phyloP scores from a whole-genome alignment of 2,797 vertebrate species.

The Remorina albescens region DNA sequence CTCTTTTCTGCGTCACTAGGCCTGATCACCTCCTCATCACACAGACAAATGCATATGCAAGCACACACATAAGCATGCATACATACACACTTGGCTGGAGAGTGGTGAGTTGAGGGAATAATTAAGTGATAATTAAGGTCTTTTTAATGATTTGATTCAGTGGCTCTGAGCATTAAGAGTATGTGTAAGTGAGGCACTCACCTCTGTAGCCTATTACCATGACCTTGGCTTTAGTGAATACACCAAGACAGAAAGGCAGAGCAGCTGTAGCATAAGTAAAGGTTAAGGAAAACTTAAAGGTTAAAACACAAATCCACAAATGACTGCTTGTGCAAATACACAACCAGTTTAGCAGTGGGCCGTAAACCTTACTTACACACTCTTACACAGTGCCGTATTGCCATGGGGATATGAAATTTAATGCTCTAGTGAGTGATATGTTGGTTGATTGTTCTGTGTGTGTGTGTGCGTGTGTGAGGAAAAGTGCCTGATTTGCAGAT shows the following conservation, averaged over 20 bases:
- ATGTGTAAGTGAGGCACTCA: slow-evolving; percentile 84
- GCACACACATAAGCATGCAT: slow-evolving; percentile 21
- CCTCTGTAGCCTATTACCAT: slow-evolving; percentile 86
- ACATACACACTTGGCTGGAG: slow-evolving; percentile 67
- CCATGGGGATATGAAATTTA: slow-evolving; percentile 80
- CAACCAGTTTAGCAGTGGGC: slow-evolving; percentile 57
- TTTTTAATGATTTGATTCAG: slow-evolving; percentile 91
- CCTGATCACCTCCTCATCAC: slow-evolving; percentile 73
- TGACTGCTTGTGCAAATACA: slow-evolving; percentile 44
- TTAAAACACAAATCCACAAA: slow-evolving; percentile 72
- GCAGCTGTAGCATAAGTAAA: slow-evolving; percentile 79
- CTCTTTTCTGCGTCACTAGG: slow-evolving; percentile 79
- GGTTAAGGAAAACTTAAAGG: slow-evolving; percentile 83
- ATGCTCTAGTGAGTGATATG: slow-evolving; percentile 80
- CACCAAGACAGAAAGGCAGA: slow-evolving; percentile 67
- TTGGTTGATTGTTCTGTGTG: slow-evolving; percentile 70
- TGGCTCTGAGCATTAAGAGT: slow-evolving; percentile 84
- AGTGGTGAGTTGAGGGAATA: slow-evolving; percentile 83
- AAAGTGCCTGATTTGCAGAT: slow-evolving; percentile 83
- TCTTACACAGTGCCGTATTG: slow-evolving; percentile 69
- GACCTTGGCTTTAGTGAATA: slow-evolving; percentile 86
- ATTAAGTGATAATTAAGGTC: slow-evolving; percentile 89
- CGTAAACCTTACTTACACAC: slow-evolving; percentile 68
- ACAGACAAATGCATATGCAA: slow-evolving; percentile 77
- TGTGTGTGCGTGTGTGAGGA: slow-evolving; percentile 44